Evolutionary conservation across 2,113 vertebrate species (phyloP).

Genomic region (Phalacrocorax pelagicus): DNA sequence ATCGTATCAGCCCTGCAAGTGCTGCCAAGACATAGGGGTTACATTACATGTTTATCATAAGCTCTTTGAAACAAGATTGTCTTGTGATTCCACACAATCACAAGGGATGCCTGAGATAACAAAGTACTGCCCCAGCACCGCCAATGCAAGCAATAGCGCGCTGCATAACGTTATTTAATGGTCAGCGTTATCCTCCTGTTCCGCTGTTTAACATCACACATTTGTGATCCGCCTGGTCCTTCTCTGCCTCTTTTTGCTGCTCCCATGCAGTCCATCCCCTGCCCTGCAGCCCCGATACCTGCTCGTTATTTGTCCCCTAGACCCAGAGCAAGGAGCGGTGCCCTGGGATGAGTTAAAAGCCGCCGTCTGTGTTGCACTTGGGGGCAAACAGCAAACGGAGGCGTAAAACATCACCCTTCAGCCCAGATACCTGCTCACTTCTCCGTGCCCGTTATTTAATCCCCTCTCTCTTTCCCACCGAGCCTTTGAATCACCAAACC

Average conservation of each 20-base stretch:
- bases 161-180: not conserved
- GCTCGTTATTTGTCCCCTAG: not conserved
- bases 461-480: not conserved
- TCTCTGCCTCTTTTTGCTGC: not conserved
- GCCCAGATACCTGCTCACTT: not conserved
- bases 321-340: not conserved
- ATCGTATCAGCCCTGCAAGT: rapidly evolving
- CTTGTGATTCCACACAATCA: not conserved
- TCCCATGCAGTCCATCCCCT: not conserved
- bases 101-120: not conserved
- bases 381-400: not conserved
- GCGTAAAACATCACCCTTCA: not conserved
- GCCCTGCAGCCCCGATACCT: not conserved
- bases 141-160: not conserved
- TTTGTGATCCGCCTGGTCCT: not conserved
- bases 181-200: not conserved
- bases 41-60: rapidly evolving
- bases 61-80: not conserved
- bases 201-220: rapidly evolving
- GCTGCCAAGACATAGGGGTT: not conserved
- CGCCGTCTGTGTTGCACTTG: rapidly evolving
- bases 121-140: rapidly evolving
- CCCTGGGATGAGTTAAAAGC: not conserved
- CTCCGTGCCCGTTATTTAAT: rapidly evolving
- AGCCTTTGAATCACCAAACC: not conserved